Percentiles rank a stretch among this genome's conserved stretches.
Evolutionary conservation across 2,888 invertebrate genomes (phyloP).

Genomic region (Unio delphinus): DNA sequence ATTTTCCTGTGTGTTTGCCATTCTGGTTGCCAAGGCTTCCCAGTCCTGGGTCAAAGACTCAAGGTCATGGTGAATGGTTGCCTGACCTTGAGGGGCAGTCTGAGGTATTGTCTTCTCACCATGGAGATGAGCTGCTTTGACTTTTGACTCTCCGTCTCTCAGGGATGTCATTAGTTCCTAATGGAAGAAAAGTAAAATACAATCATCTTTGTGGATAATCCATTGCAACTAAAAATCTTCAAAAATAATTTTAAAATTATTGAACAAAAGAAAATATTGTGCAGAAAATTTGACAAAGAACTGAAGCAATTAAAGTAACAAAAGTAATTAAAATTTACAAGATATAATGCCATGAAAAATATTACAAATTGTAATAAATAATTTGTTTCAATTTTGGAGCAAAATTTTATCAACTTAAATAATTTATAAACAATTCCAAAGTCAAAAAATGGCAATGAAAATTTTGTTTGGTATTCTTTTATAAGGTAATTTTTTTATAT

Average conservation of each 20-base stretch:
- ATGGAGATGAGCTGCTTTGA: conserved; percentile 86
- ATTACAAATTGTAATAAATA: not conserved
- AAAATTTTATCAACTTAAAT: too few species aligned
- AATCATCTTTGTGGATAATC: too few species aligned
- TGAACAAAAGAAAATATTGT: too few species aligned
- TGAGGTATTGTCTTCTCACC: conserved; percentile 93
- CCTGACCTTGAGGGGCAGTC: conserved; percentile 93
- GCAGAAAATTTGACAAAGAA: not conserved
- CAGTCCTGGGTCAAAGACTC: conserved; percentile 84
- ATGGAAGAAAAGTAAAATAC: conserved; percentile 19
- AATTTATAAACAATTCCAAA: too few species aligned
- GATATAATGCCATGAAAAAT: not conserved
- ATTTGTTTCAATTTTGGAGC: not conserved
- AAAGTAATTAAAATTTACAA: not conserved
- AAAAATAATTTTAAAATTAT: too few species aligned
- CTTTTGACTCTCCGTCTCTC: conserved; percentile 75
- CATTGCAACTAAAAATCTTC: too few species aligned
- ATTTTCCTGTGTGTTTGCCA: conserved; percentile 86
- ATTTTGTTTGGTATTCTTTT: too few species aligned
- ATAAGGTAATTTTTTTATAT: too few species aligned
- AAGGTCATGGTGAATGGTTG: conserved; percentile 90
- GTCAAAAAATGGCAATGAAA: too few species aligned
- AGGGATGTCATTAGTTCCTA: conserved; percentile 58
- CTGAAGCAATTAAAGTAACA: not conserved
- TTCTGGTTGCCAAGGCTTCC: conserved; percentile 88